phyloP scores from a whole-genome alignment of 2,797 vertebrate species.

The Chloroceryle inda region DNA sequence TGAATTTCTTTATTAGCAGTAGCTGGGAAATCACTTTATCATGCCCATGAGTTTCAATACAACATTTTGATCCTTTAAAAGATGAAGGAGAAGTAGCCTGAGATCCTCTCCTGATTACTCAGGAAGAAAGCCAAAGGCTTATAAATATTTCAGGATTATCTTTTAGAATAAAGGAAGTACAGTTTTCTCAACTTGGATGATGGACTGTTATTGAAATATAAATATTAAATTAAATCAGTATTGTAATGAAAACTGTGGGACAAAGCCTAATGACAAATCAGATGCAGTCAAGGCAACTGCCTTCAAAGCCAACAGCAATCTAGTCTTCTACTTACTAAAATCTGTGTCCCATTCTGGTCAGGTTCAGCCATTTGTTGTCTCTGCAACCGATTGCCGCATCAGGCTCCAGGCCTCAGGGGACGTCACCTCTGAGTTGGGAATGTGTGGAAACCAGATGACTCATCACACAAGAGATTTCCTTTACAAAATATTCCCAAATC shows the following conservation, averaged over 20 bases:
- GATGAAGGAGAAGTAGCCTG: neutral
- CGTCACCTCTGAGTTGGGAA: neutral
- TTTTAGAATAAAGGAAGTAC: neutral
- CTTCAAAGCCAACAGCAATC: neutral
- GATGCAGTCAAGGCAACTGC: neutral
- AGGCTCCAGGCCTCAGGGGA: neutral
- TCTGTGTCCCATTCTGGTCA: neutral
- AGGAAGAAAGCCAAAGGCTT: neutral
- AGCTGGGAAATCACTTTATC: neutral
- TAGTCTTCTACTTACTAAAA: neutral
- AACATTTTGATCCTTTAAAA: conserved; percentile 18
- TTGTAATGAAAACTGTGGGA: neutral
- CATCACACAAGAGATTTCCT: neutral
- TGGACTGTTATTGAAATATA: neutral
- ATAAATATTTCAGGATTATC: neutral
- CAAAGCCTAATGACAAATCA: neutral
- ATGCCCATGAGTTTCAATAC: neutral
- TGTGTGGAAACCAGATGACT: conserved; percentile 6
- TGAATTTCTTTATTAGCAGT: conserved; percentile 1
- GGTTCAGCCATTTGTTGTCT: neutral
- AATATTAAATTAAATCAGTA: neutral
- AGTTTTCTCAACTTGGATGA: neutral
- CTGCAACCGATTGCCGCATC: neutral
- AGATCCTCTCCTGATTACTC: neutral
- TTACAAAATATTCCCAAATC: neutral